These are phyloP conservation scores for Rhea americana DNA, from an alignment of 2,113 vertebrate genomes.

Conservation along the genomic window DNA sequence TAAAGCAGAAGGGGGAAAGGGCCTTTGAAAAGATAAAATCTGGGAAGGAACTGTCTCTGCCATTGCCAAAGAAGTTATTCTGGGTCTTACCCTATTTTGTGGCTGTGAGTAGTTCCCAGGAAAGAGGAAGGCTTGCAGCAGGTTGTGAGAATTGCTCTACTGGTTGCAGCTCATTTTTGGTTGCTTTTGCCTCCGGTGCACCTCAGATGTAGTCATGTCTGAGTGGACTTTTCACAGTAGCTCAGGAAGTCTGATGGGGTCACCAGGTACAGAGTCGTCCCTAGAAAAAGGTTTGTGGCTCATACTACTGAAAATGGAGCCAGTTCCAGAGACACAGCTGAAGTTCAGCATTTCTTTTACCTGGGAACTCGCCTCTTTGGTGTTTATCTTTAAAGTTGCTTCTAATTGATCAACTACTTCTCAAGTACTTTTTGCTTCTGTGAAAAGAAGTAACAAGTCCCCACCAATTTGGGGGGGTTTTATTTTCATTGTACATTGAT, in stretches of 20 bases:
- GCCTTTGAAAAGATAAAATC: slow-evolving; percentile 6
- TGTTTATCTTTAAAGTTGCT: slow-evolving; percentile 22
- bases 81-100: background rate
- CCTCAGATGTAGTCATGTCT: background rate
- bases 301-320: background rate
- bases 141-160: background rate
- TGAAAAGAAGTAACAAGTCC: slow-evolving; percentile 33
- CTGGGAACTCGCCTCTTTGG: background rate
- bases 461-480: background rate
- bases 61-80: background rate
- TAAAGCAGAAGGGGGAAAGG: background rate
- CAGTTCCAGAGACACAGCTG: background rate
- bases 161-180: background rate
- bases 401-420: slow-evolving; percentile 39
- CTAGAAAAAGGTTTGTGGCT: background rate
- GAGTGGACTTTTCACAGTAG: background rate
- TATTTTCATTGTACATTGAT: slow-evolving; percentile 14
- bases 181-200: background rate
- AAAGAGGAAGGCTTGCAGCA: background rate
- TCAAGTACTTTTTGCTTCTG: slow-evolving; percentile 18
- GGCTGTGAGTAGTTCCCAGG: background rate
- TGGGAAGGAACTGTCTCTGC: background rate
- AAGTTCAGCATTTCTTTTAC: background rate
- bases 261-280: background rate
- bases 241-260: background rate